A percentile compares a stretch with the other conserved stretches of the same genome.
phyloP scores from a whole-genome alignment of 37 sponge, comb jelly and placozoan species.

The Diacarnus erythraeanus region DNA sequence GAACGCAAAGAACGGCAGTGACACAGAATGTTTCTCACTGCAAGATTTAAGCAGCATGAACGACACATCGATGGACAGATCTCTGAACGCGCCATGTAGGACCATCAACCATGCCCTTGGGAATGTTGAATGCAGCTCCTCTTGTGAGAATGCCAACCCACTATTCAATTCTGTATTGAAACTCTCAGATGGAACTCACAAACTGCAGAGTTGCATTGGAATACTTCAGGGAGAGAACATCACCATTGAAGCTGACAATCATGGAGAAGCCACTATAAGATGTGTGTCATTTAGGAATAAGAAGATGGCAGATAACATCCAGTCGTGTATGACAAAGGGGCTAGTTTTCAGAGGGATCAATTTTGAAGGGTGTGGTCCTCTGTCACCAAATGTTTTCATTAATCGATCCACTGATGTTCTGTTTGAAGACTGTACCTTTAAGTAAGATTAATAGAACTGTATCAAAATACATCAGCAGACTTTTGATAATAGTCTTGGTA shows the following conservation, averaged over 20 bases:
- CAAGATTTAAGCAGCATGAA: not conserved
- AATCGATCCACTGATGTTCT: constrained; percentile 17
- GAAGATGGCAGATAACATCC: constrained; percentile 27
- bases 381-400: constrained; percentile 57
- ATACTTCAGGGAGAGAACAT: constrained; percentile 28
- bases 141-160: not conserved
- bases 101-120: constrained; percentile 38
- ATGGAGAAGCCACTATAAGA: constrained; percentile 18
- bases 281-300: constrained; percentile 35
- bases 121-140: not conserved
- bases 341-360: constrained; percentile 48
- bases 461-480: too few species aligned
- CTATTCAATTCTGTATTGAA: not conserved
- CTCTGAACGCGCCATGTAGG: constrained; percentile 3
- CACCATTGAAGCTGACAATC: constrained; percentile 36
- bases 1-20: constrained; percentile 37
- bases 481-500: too few species aligned
- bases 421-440: constrained; percentile 59
- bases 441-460: too few species aligned
- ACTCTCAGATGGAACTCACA: constrained; percentile 13
- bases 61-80: not conserved
- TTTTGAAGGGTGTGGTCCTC: constrained; percentile 65
- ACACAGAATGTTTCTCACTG: constrained; percentile 20
- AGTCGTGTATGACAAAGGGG: constrained; percentile 1
- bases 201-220: constrained; percentile 1